Conservation (phyloP, 1,140 invertebrate genomes). For the Ceratosolen fusciceps region DNA sequence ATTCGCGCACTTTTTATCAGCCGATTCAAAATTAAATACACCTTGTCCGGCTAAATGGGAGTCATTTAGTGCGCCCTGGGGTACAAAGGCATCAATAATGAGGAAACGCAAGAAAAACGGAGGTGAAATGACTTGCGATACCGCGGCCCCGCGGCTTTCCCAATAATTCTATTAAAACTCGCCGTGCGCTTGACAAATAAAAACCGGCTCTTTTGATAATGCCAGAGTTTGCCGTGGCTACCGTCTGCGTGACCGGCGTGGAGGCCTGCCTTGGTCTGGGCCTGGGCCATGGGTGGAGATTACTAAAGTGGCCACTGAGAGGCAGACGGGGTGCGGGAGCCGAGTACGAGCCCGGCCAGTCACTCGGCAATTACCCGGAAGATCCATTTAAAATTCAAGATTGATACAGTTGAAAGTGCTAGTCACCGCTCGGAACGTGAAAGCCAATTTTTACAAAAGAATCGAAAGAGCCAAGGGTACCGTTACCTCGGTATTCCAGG, state of each 20-base stretch:
- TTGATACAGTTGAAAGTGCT: background rate
- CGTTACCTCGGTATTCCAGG: constrained; percentile 9
- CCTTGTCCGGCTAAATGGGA: too few relatives aligned
- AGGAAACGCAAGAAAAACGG: too few relatives aligned
- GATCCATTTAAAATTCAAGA: background rate
- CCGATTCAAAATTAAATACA: too few relatives aligned
- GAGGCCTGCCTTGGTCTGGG: too few relatives aligned
- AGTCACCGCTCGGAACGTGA: background rate
- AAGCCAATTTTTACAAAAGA: constrained; percentile 11
- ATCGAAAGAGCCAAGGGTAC: background rate
- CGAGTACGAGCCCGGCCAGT: background rate
- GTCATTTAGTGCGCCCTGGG: background rate
- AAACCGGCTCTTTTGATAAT: background rate
- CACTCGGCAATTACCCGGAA: background rate
- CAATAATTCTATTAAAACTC: constrained; percentile 15
- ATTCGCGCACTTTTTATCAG: too few relatives aligned
- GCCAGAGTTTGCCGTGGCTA: too few relatives aligned
- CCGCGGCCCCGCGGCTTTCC: background rate
- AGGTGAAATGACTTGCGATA: background rate
- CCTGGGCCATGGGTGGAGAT: background rate
- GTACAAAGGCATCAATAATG: background rate
- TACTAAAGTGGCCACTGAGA: background rate
- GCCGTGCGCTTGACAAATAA: background rate
- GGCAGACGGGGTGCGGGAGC: too few relatives aligned
- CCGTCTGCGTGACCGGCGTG: background rate